phyloP scores from a whole-genome alignment of 2,888 invertebrate species.

The Chymomyza amoena region DNA sequence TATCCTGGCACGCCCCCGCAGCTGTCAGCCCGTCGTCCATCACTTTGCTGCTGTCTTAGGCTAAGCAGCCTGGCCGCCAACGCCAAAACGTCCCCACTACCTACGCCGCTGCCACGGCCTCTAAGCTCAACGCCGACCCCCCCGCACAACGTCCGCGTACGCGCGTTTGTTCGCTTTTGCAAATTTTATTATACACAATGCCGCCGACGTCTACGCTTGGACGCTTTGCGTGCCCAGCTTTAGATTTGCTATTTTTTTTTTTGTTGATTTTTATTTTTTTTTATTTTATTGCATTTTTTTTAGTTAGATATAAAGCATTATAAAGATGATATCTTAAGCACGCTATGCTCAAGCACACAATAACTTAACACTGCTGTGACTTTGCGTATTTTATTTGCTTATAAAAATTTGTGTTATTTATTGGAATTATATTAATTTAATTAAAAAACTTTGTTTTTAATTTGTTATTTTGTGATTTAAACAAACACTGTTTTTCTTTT shows the following conservation, averaged over 20 bases:
- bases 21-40: constrained; percentile 14
- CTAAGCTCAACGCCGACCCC: background rate
- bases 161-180: constrained; percentile 23
- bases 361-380: background rate
- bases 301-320: background rate
- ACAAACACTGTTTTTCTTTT: constrained; percentile 32
- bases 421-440: background rate
- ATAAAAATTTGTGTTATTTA: background rate
- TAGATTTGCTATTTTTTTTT: constrained; percentile 23
- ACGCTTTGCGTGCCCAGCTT: constrained; percentile 43
- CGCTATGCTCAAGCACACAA: background rate
- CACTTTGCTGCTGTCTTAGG: constrained; percentile 5
- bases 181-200: constrained; percentile 70
- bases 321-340: background rate
- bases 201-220: constrained; percentile 48
- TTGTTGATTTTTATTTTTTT: background rate
- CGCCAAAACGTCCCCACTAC: background rate
- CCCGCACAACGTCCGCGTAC: constrained; percentile 13
- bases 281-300: background rate
- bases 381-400: background rate
- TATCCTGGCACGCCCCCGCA: background rate
- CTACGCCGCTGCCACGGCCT: background rate
- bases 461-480: constrained; percentile 9
- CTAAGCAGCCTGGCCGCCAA: background rate
- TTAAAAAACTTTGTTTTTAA: background rate